Evolutionary conservation across 2,888 invertebrate species (phyloP), one percentile per base, ranked within the genome.

Genomic region (Xylota sylvarum): DNA sequence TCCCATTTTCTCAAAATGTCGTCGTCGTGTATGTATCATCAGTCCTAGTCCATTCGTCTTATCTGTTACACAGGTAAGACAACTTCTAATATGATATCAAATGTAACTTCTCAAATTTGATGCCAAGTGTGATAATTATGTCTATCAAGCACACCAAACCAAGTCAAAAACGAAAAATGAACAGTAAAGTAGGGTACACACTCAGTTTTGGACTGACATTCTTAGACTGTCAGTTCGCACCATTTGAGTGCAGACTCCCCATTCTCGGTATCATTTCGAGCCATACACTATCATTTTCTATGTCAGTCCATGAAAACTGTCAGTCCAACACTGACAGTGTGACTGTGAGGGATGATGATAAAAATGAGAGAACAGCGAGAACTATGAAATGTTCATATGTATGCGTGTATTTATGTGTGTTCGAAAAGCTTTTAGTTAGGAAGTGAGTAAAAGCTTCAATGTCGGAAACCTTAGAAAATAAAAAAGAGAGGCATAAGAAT

Each of bases 121-220:
- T 17, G 46, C 46, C 46, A 17, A 17, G 46, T 46, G 46, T 17
- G 46, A 17, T 46, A n/a, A n/a, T n/a, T n/a, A n/a, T 46, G 46
- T n/a, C 2, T n/a, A 40, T 40, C 40, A 35, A 35, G 35, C 35
- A 35, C 35, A 35, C 35, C n/a, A 46, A 14, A 17, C 3, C 46
- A 17, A 17, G 46, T 46, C 5, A 46, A 5, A 46, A 5, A 17
- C 6, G 7, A 46, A 46, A 46, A 10, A 17, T 17, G 5, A 46
- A 46, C 14, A 14, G 4, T 10, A 46, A 17, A 46, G 17, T 17
- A n/a, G n/a, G n/a, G n/a, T n/a, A n/a, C n/a, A n/a, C n/a, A n/a
- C n/a, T n/a, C n/a, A n/a, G n/a, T n/a, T n/a, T n/a, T n/a, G n/a
- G n/a, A n/a, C n/a, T n/a, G n/a, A n/a, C n/a, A n/a, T n/a, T n/a